Percentiles rank a stretch among this genome's conserved stretches.
Conservation (phyloP, 2,888 invertebrate species). For the Harpagoxenus sublaevis region DNA sequence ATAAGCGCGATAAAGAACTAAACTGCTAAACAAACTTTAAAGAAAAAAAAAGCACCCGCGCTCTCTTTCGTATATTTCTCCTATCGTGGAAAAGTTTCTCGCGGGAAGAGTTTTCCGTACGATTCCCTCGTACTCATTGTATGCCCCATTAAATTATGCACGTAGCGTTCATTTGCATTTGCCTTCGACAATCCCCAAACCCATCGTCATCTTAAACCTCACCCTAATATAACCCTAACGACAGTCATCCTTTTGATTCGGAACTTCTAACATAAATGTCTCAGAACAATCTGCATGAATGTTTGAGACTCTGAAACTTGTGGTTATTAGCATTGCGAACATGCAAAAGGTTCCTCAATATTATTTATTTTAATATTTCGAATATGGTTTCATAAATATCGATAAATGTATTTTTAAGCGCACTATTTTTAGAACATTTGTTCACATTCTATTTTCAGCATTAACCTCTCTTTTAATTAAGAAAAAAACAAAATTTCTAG, state of each 20-base stretch:
- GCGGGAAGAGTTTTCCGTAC: background rate
- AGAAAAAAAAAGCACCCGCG: background rate
- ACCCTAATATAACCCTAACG: background rate
- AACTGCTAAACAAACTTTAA: background rate
- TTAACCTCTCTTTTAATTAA: background rate
- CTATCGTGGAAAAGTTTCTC: background rate
- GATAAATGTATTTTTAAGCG: background rate
- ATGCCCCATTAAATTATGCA: slow-evolving; percentile 31
- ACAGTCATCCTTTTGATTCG: background rate
- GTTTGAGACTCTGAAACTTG: background rate
- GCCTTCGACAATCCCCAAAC: background rate
- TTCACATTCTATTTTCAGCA: background rate
- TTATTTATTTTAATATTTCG: background rate
- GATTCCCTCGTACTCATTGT: background rate
- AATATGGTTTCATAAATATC: background rate
- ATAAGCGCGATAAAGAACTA: background rate
- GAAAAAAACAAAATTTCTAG: background rate
- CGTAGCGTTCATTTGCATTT: slow-evolving; percentile 30
- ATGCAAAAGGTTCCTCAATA: background rate
- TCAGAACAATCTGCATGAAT: slow-evolving; percentile 1
- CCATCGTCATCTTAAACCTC: background rate
- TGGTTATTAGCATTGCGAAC: background rate
- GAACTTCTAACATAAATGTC: background rate
- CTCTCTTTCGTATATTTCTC: background rate
- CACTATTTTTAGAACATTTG: background rate